Conservation (phyloP, 2,888 invertebrate species). For the Steinernema carpocapsae region DNA sequence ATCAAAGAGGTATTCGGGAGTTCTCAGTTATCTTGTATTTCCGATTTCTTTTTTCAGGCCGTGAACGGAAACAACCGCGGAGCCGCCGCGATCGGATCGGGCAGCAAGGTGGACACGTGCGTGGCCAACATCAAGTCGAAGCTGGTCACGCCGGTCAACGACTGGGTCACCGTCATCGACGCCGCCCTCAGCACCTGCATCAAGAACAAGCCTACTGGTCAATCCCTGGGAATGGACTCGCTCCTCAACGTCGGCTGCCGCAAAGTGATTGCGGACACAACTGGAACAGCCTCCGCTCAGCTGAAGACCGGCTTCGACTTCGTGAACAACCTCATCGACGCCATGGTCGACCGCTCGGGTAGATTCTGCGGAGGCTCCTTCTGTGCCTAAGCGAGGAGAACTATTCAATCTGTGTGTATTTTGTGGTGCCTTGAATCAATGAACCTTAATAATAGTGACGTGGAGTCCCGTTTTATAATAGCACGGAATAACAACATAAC, state of each 20-base stretch:
- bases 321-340: slow-evolving; percentile 68
- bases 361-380: slow-evolving; percentile 67
- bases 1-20: slow-evolving; percentile 51
- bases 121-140: slow-evolving; percentile 67
- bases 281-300: slow-evolving; percentile 63
- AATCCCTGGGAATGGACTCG: slow-evolving; percentile 64
- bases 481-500: too few species aligned
- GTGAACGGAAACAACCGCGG: slow-evolving; percentile 56
- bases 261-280: slow-evolving; percentile 67
- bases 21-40: not conserved
- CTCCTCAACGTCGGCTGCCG: slow-evolving; percentile 67
- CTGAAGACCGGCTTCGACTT: slow-evolving; percentile 68
- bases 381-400: slow-evolving; percentile 45
- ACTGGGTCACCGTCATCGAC: slow-evolving; percentile 67
- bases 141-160: slow-evolving; percentile 67
- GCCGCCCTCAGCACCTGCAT: slow-evolving; percentile 65
- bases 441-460: too few species aligned
- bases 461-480: too few species aligned
- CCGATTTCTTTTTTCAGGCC: slow-evolving; percentile 44
- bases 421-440: too few species aligned
- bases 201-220: slow-evolving; percentile 57
- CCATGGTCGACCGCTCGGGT: slow-evolving; percentile 64
- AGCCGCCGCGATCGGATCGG: slow-evolving; percentile 61
- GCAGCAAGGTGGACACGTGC: slow-evolving; percentile 65
- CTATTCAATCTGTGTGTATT: too few species aligned